Conservation (phyloP, 2,797 vertebrate genomes). For the Mus minutoides region DNA sequence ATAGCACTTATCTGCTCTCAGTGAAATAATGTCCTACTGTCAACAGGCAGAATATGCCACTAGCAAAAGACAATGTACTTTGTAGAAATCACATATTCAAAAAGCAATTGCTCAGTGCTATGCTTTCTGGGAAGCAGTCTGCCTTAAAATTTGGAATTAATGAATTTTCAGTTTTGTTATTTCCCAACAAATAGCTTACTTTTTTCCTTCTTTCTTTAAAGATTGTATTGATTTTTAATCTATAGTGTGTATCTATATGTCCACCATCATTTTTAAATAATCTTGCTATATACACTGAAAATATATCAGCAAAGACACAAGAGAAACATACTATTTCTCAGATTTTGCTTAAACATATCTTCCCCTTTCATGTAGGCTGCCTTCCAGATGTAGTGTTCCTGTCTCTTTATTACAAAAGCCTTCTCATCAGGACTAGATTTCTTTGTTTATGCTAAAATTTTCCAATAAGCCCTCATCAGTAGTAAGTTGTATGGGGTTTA, state of each 20-base stretch:
- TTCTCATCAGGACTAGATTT: background rate
- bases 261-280: background rate
- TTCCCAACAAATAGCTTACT: background rate
- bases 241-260: background rate
- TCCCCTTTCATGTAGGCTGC: background rate
- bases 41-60: background rate
- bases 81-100: background rate
- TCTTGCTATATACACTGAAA: background rate
- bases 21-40: background rate
- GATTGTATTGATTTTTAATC: background rate
- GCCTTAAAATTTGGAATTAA: background rate
- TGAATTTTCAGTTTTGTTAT: background rate
- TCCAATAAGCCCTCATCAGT: background rate
- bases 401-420: background rate
- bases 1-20: background rate
- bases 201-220: background rate
- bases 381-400: background rate
- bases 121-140: background rate
- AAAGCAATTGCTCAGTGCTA: background rate
- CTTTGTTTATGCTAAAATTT: background rate
- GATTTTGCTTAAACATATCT: background rate
- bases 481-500: background rate
- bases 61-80: background rate
- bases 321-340: background rate
- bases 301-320: background rate